Conservation (phyloP, 2,797 vertebrate genomes). For the Hafferia zeledoni region DNA sequence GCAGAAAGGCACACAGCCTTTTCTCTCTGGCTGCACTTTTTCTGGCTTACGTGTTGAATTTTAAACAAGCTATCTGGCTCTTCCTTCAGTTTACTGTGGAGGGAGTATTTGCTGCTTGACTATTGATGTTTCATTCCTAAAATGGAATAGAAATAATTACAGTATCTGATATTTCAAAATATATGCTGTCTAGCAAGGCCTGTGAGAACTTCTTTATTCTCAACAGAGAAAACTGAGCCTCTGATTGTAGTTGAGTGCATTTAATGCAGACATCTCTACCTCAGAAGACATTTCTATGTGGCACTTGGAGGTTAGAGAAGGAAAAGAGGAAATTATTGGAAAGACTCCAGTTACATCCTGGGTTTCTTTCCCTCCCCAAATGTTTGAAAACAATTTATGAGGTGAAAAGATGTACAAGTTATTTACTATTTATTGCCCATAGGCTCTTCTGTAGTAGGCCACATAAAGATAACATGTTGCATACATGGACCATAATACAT, state of each 20-base stretch:
- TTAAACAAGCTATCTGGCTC: not conserved
- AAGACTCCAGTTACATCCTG: not conserved
- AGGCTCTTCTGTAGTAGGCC: not conserved
- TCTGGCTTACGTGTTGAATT: not conserved
- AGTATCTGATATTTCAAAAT: not conserved
- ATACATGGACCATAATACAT: not conserved
- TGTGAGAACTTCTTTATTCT: not conserved
- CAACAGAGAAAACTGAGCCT: not conserved
- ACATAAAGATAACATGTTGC: not conserved
- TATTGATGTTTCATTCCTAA: not conserved
- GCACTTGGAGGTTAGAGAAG: not conserved
- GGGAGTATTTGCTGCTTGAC: not conserved
- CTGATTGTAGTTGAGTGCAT: not conserved
- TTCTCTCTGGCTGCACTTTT: not conserved
- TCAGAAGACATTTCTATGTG: not conserved
- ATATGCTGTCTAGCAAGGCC: not conserved
- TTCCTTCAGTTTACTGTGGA: not conserved
- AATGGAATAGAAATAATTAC: not conserved
- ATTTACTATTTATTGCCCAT: accelerated
- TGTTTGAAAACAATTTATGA: not conserved
- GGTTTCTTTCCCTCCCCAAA: not conserved
- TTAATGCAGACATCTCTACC: not conserved
- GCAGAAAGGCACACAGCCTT: not conserved
- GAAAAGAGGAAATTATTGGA: not conserved
- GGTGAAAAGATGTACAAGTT: not conserved